These are phyloP conservation scores for Helicoverpa zea DNA, from an alignment of 1,140 invertebrate species.

Conservation along the genomic window DNA sequence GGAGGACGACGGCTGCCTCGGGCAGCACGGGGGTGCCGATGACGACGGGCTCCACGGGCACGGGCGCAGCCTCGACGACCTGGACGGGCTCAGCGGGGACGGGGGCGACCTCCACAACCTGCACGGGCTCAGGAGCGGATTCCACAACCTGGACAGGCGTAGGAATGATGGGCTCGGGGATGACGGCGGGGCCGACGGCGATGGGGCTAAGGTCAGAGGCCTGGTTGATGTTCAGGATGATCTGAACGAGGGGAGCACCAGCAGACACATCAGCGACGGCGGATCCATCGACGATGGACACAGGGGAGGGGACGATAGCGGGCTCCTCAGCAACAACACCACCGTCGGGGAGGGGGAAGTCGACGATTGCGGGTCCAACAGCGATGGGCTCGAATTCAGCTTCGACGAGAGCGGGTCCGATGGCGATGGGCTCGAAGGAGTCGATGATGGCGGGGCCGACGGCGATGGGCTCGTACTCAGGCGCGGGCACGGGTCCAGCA, in stretches of 20 bases:
- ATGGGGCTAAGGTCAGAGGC: slow-evolving; percentile 33
- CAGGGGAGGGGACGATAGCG: slow-evolving; percentile 51
- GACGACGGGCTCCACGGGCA: slow-evolving; percentile 48
- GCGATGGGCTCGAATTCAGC: slow-evolving; percentile 42
- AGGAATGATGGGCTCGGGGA: not conserved
- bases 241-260: slow-evolving; percentile 68
- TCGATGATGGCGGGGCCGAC: slow-evolving; percentile 54
- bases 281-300: slow-evolving; percentile 54
- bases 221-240: slow-evolving; percentile 71
- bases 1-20: slow-evolving; percentile 51
- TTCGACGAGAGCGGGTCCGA: slow-evolving; percentile 48
- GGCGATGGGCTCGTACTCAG: slow-evolving; percentile 48
- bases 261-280: slow-evolving; percentile 35
- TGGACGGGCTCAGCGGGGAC: slow-evolving; percentile 49
- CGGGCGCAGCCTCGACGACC: slow-evolving; percentile 30
- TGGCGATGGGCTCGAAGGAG: slow-evolving; percentile 43
- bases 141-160: slow-evolving; percentile 20
- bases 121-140: slow-evolving; percentile 2
- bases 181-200: slow-evolving; percentile 45
- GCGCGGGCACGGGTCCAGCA: slow-evolving; percentile 48
- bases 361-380: slow-evolving; percentile 53
- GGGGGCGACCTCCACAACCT: slow-evolving; percentile 16
- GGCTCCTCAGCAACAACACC: slow-evolving; percentile 46
- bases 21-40: slow-evolving; percentile 60
- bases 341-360: not conserved